phyloP scores from a whole-genome alignment of 2,888 invertebrate species.

The Gari tellinella region DNA sequence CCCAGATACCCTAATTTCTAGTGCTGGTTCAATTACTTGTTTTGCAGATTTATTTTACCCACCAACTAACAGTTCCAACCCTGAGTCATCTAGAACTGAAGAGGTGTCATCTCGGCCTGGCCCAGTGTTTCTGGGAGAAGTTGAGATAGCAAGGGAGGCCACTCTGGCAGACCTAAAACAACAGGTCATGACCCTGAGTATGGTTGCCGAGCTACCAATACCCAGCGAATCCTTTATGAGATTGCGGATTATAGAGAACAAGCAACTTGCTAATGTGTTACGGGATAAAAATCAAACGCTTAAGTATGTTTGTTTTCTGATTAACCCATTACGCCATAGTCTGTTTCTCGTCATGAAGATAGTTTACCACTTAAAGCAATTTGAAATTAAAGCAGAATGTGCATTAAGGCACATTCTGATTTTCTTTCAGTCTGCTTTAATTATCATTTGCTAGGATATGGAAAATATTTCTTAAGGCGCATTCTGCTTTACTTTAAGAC shows the following conservation, averaged over 20 bases:
- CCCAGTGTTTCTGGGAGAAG: constrained; percentile 71
- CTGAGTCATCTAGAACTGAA: constrained; percentile 20
- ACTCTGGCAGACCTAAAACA: constrained; percentile 78
- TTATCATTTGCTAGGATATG: too few relatives aligned
- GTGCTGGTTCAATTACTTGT: too few relatives aligned
- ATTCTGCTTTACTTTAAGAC: too few relatives aligned
- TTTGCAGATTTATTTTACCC: too few relatives aligned
- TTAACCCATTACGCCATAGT: too few relatives aligned
- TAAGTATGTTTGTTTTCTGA: constrained; percentile 61
- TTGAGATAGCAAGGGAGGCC: constrained; percentile 79
- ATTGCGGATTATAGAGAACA: constrained; percentile 70
- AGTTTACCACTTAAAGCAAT: too few relatives aligned
- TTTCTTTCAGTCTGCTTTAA: too few relatives aligned
- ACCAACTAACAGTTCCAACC: not conserved
- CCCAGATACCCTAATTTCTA: too few relatives aligned
- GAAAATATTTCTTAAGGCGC: too few relatives aligned
- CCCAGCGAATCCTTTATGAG: constrained; percentile 72
- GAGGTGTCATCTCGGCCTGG: constrained; percentile 22
- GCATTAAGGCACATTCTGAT: too few relatives aligned
- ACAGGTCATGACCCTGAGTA: constrained; percentile 73
- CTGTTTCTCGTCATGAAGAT: too few relatives aligned
- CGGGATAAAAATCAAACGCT: constrained; percentile 68
- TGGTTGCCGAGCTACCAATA: constrained; percentile 58
- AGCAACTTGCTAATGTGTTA: constrained; percentile 65
- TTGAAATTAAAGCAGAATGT: too few relatives aligned